Evolutionary conservation across 2,113 vertebrate species (phyloP), one percentile per base, ranked within the genome.

Genomic region (Pomatostomus ruficeps): DNA sequence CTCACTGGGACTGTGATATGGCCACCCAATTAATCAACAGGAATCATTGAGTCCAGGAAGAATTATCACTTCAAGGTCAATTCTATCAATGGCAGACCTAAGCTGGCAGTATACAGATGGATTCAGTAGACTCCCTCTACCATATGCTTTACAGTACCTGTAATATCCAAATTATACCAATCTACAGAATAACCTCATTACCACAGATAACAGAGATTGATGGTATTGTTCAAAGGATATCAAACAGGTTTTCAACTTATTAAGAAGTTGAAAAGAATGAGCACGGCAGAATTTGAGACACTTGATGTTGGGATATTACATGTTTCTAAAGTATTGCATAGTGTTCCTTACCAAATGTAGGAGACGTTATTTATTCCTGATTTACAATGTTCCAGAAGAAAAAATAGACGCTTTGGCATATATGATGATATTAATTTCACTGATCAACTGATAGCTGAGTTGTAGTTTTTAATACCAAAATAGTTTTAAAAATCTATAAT

Each of bases 361-460:
- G 9, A 84, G 6, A 81, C 5, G 14, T 84, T 90, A 35, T 83
- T 81, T 81, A 71, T 77, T 92, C 29, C 61, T 77, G 19, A 15
- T 63, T 74, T 71, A 81, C 7, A 84, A 58, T 28, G 24, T 40
- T 67, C 15, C 38, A 71, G 46, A 94, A 88, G 42, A 80, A 55
- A 76, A 94, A 85, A 88, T 20, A 26, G 7, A 81, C 52, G 13
- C 14, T 59, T 86, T 75, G 61, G 13, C 0, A 0, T 67, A 67
- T 59, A 81, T 59, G 48, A 83, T 85, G 12, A 83, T 67, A 84
- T 91, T 91, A 74, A 86, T 91, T 93, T 95, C 76, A 91, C 65
- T 77, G 80, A 93, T 87, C 66, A 92, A 95, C 73, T 91, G 93
- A 93, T 86, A 95, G 42, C 19, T 77, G 24, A 19, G 9, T 81